A percentile compares a stretch with the other conserved stretches of the same genome.
These are phyloP conservation scores for Sinohyriopsis cumingii DNA, from an alignment of 2,888 invertebrate genomes.

Conservation along the genomic window DNA sequence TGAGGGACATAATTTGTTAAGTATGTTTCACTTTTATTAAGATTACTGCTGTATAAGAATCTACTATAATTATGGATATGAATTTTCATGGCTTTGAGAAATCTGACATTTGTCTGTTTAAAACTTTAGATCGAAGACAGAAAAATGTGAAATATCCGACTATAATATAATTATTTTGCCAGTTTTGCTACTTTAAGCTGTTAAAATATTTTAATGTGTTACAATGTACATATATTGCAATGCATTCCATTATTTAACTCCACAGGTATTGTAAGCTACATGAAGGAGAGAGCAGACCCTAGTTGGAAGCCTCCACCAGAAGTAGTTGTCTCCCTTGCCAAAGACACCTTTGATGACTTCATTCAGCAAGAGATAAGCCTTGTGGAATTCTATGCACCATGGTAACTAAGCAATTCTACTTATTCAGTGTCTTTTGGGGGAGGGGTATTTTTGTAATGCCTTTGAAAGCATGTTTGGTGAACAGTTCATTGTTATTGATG, in stretches of 20 bases:
- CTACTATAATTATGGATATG: too few species aligned
- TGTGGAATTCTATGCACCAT: conserved; percentile 78
- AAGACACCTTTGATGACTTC: conserved; percentile 69
- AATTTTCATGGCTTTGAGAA: too few species aligned
- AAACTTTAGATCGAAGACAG: too few species aligned
- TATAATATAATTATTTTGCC: too few species aligned
- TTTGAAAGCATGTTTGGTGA: too few species aligned
- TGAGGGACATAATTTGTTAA: too few species aligned
- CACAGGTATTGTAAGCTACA: conserved; percentile 74
- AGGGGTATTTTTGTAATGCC: too few species aligned
- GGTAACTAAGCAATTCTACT: conserved; percentile 65
- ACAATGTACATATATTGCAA: background rate
- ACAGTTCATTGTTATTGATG: too few species aligned
- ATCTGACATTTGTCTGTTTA: too few species aligned
- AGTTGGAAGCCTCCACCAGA: conserved; percentile 76
- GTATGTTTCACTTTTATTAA: too few species aligned
- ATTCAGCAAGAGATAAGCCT: conserved; percentile 73
- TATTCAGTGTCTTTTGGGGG: background rate
- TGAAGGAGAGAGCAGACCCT: conserved; percentile 74
- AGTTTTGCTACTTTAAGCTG: background rate
- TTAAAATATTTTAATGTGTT: background rate
- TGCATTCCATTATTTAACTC: conserved; percentile 3
- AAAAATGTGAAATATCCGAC: too few species aligned
- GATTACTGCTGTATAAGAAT: too few species aligned
- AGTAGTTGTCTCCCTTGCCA: conserved; percentile 73